Evolutionary conservation across 2,113 vertebrate genomes (phyloP).

Genomic region (Talpa occidentalis): DNA sequence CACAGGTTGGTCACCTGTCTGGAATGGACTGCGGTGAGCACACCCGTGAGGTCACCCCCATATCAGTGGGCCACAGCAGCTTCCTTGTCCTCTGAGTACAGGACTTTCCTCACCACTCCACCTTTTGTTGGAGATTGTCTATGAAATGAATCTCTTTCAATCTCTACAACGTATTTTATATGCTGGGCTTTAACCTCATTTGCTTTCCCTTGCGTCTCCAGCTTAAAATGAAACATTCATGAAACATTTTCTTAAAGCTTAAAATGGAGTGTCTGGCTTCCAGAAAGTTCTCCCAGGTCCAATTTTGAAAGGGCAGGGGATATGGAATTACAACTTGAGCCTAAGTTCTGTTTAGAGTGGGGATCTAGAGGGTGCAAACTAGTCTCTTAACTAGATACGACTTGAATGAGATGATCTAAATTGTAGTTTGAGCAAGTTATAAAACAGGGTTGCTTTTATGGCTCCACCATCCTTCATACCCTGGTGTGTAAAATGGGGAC

Average conservation of each 20-base stretch:
- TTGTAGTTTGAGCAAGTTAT: not conserved
- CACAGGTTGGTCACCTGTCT: slow-evolving; percentile 67
- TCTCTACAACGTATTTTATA: not conserved
- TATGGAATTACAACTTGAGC: not conserved
- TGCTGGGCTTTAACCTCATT: not conserved
- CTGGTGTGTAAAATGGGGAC: not conserved
- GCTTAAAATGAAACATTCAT: not conserved
- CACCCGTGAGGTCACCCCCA: slow-evolving; percentile 16
- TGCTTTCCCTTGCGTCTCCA: not conserved
- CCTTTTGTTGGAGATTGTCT: not conserved
- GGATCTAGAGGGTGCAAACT: not conserved
- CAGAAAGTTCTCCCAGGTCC: not conserved
- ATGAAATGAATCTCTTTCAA: not conserved
- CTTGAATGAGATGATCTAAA: not conserved
- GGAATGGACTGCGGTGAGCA: not conserved
- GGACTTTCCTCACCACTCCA: not conserved
- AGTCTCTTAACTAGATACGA: not conserved
- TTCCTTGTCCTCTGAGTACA: not conserved
- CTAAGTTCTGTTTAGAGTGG: not conserved
- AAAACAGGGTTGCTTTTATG: fast-evolving
- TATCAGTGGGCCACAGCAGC: not conserved
- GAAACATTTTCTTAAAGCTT: not conserved
- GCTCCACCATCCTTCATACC: not conserved
- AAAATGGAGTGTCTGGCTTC: not conserved
- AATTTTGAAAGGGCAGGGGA: not conserved